These are phyloP conservation scores for Lagenorhynchus albirostris DNA, from an alignment of 2,113 vertebrate species.

Conservation along the genomic window DNA sequence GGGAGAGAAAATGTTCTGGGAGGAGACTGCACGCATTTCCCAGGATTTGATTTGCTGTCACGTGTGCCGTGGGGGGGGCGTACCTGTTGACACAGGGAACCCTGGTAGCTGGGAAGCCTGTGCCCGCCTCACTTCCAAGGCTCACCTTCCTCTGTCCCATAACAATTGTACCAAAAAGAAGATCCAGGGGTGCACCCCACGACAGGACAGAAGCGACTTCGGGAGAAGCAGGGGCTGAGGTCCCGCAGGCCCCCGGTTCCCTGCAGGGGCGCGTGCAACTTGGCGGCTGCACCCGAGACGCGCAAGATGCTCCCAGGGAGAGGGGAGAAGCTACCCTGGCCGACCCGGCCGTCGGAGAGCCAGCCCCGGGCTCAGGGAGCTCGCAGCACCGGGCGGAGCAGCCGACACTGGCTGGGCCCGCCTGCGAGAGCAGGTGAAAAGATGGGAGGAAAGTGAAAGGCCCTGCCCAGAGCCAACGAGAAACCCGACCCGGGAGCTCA, in stretches of 20 bases:
- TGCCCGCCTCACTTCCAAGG: neutral
- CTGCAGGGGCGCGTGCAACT: accelerated
- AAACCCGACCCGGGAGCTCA: constrained; percentile 56
- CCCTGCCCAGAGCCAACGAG: constrained; percentile 45
- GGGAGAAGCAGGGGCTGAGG: neutral
- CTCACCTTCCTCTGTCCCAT: neutral
- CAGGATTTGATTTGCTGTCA: neutral
- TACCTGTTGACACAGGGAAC: neutral
- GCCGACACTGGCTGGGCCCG: neutral
- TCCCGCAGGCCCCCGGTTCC: neutral
- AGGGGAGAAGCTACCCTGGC: neutral
- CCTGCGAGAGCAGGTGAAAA: constrained; percentile 33
- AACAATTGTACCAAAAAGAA: neutral
- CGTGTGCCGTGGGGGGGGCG: neutral
- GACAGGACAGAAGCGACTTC: neutral
- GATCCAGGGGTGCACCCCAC: neutral
- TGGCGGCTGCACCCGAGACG: accelerated
- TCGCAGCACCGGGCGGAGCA: accelerated
- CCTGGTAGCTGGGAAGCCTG: neutral
- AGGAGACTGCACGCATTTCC: neutral
- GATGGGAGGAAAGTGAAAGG: constrained; percentile 63
- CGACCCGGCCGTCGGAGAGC: neutral
- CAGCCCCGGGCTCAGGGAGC: neutral
- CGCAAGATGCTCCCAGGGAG: neutral
- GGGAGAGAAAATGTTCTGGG: neutral